Evolutionary conservation across 2,888 invertebrate genomes (phyloP).

Genomic region (Idaea biselata): DNA sequence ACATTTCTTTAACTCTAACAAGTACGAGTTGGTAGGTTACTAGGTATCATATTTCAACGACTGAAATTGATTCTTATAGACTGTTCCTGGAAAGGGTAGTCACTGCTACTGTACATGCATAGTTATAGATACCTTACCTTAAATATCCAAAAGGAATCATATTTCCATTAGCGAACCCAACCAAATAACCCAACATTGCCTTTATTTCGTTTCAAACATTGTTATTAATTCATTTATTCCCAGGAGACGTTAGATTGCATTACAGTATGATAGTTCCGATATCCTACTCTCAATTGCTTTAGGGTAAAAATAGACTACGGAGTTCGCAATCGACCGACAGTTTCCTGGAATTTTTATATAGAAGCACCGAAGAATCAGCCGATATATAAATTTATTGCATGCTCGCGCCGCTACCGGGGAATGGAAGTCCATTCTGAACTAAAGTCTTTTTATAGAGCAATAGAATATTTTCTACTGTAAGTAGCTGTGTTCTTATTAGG

Average conservation of each 20-base stretch:
- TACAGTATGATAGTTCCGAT: constrained; percentile 9
- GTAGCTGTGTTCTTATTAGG: background rate
- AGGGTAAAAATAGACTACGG: constrained; percentile 7
- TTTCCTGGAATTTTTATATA: background rate
- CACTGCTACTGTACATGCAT: background rate
- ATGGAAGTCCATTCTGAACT: background rate
- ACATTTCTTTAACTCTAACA: background rate
- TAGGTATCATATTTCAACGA: no score
- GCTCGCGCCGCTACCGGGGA: background rate
- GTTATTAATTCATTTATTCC: constrained; percentile 13
- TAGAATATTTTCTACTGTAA: constrained; percentile 1
- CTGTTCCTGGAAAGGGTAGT: background rate
- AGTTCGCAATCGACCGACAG: constrained; percentile 7
- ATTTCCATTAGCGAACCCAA: background rate
- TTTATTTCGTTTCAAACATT: constrained; percentile 2
- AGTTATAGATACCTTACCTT: background rate
- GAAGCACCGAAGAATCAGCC: background rate
- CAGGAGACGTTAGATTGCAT: constrained; percentile 13
- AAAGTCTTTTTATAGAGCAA: constrained; percentile 3
- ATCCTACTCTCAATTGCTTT: background rate
- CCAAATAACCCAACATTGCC: background rate
- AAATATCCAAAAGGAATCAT: background rate
- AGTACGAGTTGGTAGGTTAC: no score
- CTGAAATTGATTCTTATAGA: no score
- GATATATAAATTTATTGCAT: background rate